A percentile compares a stretch with the other conserved stretches of the same genome.
Conservation (phyloP, 2,888 invertebrate genomes). For the Campoletis raptor region DNA sequence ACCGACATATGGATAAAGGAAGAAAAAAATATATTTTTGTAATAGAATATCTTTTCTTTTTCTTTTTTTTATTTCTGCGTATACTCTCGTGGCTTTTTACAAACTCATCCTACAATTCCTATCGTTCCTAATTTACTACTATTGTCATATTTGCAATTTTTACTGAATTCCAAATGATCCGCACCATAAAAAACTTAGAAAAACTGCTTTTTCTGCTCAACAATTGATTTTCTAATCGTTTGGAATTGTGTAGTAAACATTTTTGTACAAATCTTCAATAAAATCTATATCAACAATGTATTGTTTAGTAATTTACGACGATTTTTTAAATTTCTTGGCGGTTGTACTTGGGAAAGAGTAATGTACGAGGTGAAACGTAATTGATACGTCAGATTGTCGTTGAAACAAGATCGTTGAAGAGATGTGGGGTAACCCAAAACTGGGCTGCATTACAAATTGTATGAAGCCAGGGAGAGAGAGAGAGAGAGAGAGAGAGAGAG, state of each 20-base stretch:
- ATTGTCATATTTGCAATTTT: neutral
- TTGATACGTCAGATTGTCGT: conserved; percentile 39
- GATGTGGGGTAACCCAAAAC: conserved; percentile 9
- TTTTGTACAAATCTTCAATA: neutral
- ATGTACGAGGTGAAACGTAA: conserved; percentile 12
- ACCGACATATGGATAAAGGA: conserved; percentile 1
- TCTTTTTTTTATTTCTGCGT: neutral
- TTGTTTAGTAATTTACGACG: neutral
- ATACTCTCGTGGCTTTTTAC: neutral
- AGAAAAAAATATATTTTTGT: neutral
- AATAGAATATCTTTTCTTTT: neutral
- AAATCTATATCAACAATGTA: neutral
- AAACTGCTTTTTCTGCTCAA: neutral
- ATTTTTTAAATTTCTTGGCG: too few relatives aligned
- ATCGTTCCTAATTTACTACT: too few relatives aligned
- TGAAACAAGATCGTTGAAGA: conserved; percentile 26
- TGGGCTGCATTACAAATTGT: conserved; percentile 28
- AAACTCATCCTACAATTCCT: too few relatives aligned
- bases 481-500: conserved; percentile 49
- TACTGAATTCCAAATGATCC: neutral
- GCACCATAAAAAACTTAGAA: neutral
- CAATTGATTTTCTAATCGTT: neutral
- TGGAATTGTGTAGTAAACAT: neutral
- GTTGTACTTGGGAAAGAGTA: neutral
- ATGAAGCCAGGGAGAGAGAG: neutral